Evolutionary conservation across 92 coral and sea anemone species (phyloP).

Genomic region (Umimayanthus kanabou): DNA sequence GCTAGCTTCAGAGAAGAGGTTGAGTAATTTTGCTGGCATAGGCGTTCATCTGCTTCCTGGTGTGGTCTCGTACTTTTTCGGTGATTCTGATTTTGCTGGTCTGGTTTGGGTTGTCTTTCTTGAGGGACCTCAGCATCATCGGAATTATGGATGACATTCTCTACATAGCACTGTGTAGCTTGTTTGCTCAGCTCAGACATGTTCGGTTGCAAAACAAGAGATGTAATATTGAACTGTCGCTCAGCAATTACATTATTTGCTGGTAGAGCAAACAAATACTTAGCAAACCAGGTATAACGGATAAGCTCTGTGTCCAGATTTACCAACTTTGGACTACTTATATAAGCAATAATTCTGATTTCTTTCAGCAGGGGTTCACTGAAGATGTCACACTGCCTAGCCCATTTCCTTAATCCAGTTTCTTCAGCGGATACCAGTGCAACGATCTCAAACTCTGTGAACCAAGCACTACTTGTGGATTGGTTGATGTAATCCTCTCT

Average conservation of each 20-base stretch:
- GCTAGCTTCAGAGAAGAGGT: not conserved
- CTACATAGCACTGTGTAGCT: constrained; percentile 30
- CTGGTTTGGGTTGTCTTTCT: not conserved
- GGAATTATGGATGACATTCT: constrained; percentile 28
- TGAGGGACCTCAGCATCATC: constrained; percentile 14
- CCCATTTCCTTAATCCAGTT: constrained; percentile 31
- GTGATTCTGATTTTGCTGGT: not conserved
- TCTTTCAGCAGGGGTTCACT: constrained; percentile 22
- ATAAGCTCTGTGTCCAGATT: not conserved
- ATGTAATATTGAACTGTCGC: constrained; percentile 38
- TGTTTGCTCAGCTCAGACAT: constrained; percentile 41
- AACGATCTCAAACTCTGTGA: constrained; percentile 19
- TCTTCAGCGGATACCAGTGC: constrained; percentile 33
- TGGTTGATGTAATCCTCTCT: constrained; percentile 24
- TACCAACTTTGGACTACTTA: not conserved
- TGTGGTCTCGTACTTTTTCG: not conserved
- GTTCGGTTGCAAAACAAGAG: constrained; percentile 19
- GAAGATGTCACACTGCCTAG: constrained; percentile 6
- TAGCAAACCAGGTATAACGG: constrained; percentile 16
- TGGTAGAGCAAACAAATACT: constrained; percentile 37
- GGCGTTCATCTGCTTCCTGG: not conserved
- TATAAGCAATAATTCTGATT: constrained; percentile 18
- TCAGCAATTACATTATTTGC: constrained; percentile 42
- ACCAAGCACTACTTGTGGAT: constrained; percentile 39
- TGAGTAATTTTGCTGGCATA: not conserved